A percentile compares a stretch with the other conserved stretches of the same genome.
These are phyloP conservation scores for Prolemur simus DNA, from an alignment of 2,113 vertebrate species.

Conservation along the genomic window DNA sequence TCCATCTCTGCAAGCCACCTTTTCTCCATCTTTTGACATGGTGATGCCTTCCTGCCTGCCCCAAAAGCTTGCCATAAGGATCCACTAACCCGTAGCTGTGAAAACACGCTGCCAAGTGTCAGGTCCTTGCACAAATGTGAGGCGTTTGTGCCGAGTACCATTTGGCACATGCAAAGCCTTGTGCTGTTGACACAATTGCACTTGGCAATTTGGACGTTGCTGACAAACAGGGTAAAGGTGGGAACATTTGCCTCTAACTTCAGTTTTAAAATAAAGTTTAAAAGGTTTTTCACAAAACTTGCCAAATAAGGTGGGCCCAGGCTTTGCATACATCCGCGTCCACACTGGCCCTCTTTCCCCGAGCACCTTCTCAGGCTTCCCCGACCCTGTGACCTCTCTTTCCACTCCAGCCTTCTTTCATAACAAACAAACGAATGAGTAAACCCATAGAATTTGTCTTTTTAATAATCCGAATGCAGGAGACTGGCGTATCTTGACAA, in stretches of 20 bases:
- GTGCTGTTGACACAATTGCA: conserved; percentile 59
- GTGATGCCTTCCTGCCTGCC: neutral
- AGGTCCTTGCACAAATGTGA: conserved; percentile 18
- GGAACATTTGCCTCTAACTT: conserved; percentile 62
- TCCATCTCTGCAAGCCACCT: neutral
- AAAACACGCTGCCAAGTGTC: conserved; percentile 14
- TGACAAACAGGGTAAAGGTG: conserved; percentile 37
- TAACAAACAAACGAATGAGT: neutral
- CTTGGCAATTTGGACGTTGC: conserved; percentile 63
- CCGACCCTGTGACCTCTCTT: conserved; percentile 26
- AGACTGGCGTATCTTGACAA: neutral
- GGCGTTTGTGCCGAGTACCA: conserved; percentile 34
- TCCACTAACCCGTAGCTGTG: conserved; percentile 30
- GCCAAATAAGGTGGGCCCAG: neutral
- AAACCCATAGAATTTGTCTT: neutral
- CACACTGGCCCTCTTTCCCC: neutral
- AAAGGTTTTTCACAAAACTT: conserved; percentile 10
- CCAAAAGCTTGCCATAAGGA: neutral
- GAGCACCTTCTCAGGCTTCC: neutral
- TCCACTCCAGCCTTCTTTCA: neutral
- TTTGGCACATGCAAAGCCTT: conserved; percentile 62
- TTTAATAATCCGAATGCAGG: neutral
- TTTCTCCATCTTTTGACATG: conserved; percentile 57
- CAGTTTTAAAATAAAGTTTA: conserved; percentile 46
- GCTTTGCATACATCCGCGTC: neutral